phyloP scores from a whole-genome alignment of 2,888 invertebrate species.

The Apamea epomidion region DNA sequence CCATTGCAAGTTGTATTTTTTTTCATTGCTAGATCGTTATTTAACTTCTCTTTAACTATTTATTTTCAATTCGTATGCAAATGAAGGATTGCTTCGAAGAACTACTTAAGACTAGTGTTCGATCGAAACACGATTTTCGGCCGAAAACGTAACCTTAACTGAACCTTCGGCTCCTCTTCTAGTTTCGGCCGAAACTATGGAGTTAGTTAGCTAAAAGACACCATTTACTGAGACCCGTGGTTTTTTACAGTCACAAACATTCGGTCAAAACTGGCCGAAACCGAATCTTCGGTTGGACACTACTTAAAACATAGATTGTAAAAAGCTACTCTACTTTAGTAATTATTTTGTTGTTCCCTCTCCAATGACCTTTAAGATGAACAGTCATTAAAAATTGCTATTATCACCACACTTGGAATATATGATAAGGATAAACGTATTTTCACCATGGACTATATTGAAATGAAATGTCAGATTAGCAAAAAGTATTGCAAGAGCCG shows the following conservation, averaged over 20 bases:
- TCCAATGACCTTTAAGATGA: no score
- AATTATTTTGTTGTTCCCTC: neutral
- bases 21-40: neutral
- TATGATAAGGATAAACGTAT: neutral
- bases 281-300: neutral
- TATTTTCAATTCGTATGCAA: slow-evolving; percentile 28
- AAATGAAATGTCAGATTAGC: neutral
- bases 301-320: neutral
- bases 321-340: neutral
- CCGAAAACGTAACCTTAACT: no score
- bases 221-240: no score
- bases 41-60: slow-evolving; percentile 12
- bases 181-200: no score
- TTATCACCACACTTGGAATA: neutral
- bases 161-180: no score
- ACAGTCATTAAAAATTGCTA: neutral
- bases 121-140: no score
- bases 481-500: neutral
- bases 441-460: neutral
- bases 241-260: no score
- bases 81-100: slow-evolving; percentile 6
- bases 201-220: no score
- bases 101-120: neutral
- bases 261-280: no score
- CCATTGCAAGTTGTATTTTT: neutral